These are phyloP conservation scores for Lytechinus pictus DNA, from an alignment of 35 echinoderm and acorn worm genomes.

Conservation along the genomic window DNA sequence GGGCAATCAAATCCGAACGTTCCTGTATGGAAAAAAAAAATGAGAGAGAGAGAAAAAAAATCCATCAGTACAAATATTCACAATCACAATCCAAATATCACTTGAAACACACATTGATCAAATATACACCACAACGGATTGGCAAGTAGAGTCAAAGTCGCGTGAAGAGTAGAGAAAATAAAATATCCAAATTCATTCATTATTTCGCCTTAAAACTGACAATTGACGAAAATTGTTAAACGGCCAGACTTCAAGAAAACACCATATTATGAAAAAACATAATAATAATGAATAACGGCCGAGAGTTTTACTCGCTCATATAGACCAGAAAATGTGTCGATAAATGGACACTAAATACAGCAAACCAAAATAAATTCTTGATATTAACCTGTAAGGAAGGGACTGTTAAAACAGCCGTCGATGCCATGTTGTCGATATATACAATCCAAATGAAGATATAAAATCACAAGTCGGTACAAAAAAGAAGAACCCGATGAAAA, in stretches of 20 bases:
- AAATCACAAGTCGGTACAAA: background rate
- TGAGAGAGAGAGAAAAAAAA: background rate
- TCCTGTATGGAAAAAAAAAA: conserved; percentile 63
- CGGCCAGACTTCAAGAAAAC: background rate
- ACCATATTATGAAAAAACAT: background rate
- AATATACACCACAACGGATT: background rate
- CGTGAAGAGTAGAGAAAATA: background rate
- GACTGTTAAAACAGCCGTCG: conserved; percentile 42
- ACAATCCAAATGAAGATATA: background rate
- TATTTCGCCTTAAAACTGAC: background rate
- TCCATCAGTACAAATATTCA: background rate
- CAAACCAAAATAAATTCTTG: background rate
- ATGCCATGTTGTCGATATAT: background rate
- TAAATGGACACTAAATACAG: background rate
- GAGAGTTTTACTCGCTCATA: background rate
- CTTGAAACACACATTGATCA: background rate
- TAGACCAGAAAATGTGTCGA: background rate
- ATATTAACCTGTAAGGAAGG: conserved; percentile 38
- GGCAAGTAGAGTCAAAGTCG: background rate
- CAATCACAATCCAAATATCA: background rate
- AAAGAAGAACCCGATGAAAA: background rate
- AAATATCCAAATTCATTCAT: background rate
- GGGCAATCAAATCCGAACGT: conserved; percentile 86
- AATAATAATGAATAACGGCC: background rate
- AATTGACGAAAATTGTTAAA: background rate